Percentiles rank a stretch among this genome's conserved stretches.
These are phyloP conservation scores for Dasypogon diadema DNA, from an alignment of 2,888 invertebrate species.

Conservation along the genomic window DNA sequence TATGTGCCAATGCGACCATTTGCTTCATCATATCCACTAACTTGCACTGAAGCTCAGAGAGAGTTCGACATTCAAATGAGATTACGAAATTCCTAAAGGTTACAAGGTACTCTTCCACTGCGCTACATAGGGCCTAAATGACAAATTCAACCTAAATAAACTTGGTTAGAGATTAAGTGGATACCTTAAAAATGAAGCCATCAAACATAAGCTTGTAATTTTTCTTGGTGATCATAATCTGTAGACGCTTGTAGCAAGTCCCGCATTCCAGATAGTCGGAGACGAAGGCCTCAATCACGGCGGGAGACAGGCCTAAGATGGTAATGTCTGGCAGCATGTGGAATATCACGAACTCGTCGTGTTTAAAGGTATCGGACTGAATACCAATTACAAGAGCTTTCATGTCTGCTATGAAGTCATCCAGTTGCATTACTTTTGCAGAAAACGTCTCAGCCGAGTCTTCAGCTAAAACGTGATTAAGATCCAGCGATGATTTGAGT, in stretches of 20 bases:
- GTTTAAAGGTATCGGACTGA: slow-evolving; percentile 72
- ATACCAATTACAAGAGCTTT: slow-evolving; percentile 71
- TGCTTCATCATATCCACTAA: slow-evolving; percentile 62
- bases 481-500: slow-evolving; percentile 57
- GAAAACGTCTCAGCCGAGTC: slow-evolving; percentile 56
- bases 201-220: slow-evolving; percentile 62
- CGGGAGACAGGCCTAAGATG: slow-evolving; percentile 70
- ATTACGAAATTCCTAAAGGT: slow-evolving; percentile 71
- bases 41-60: slow-evolving; percentile 61
- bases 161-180: not conserved
- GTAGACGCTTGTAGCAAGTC: slow-evolving; percentile 63
- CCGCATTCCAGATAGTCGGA: slow-evolving; percentile 65
- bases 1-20: slow-evolving; percentile 61
- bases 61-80: slow-evolving; percentile 59
- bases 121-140: slow-evolving; percentile 76
- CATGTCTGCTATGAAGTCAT: slow-evolving; percentile 61
- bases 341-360: slow-evolving; percentile 69
- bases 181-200: slow-evolving; percentile 64
- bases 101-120: slow-evolving; percentile 73
- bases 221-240: slow-evolving; percentile 61
- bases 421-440: slow-evolving; percentile 58
- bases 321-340: slow-evolving; percentile 69
- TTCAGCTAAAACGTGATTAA: slow-evolving; percentile 58
- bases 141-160: not conserved
- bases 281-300: slow-evolving; percentile 67